Conservation (phyloP, 1,140 invertebrate genomes). For the Battus philenor region DNA sequence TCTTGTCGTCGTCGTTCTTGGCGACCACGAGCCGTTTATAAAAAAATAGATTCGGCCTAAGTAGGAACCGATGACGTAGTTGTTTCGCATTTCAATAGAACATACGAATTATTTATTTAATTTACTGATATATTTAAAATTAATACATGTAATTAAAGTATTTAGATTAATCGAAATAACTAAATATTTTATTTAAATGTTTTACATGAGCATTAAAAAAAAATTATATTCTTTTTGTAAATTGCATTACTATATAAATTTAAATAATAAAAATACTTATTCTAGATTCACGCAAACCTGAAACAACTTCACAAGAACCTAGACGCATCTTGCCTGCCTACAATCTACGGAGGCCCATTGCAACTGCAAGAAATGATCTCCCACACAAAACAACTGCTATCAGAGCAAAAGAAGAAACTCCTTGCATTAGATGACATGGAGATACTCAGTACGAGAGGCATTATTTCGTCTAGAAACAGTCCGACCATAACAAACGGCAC, state of each 20-base stretch:
- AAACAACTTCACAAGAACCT: slow-evolving; percentile 80
- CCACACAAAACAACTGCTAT: slow-evolving; percentile 79
- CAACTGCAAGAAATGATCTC: slow-evolving; percentile 86
- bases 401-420: slow-evolving; percentile 78
- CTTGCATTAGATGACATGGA: slow-evolving; percentile 83
- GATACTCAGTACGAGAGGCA: slow-evolving; percentile 76
- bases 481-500: slow-evolving; percentile 44
- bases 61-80: no score
- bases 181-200: no score
- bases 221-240: no score
- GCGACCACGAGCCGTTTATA: no score
- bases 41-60: no score
- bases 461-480: slow-evolving; percentile 73
- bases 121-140: no score
- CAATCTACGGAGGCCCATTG: slow-evolving; percentile 85
- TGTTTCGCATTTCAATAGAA: no score
- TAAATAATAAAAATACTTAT: slow-evolving; percentile 6
- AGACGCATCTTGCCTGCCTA: slow-evolving; percentile 82
- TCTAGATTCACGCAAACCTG: slow-evolving; percentile 79
- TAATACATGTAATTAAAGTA: no score
- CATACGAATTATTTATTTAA: no score
- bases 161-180: no score
- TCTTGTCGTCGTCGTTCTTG: no score
- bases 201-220: not conserved
- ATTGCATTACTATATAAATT: not conserved